These are phyloP conservation scores for Chinchilla lanigera DNA, from an alignment of 2,113 vertebrate species.

Conservation along the genomic window DNA sequence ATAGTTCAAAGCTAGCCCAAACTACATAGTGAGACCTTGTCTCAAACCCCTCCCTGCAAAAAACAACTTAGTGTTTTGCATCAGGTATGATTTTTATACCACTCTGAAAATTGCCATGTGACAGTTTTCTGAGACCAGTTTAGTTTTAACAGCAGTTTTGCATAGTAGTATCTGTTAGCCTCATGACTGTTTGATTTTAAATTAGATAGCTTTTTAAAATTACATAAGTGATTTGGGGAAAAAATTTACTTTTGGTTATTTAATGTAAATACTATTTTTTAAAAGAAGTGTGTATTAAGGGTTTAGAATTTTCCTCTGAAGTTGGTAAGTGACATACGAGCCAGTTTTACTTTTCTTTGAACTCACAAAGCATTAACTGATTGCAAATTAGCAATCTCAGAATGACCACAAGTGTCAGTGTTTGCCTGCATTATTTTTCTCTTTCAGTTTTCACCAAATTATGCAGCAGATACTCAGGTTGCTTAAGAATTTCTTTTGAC, in stretches of 20 bases:
- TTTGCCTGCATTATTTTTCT: constrained; percentile 78
- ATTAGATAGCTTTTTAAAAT: constrained; percentile 2
- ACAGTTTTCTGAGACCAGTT: not conserved
- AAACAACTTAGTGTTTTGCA: not conserved
- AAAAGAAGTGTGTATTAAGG: not conserved
- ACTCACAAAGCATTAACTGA: not conserved
- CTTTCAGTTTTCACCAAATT: constrained; percentile 48
- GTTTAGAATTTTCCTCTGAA: constrained; percentile 27
- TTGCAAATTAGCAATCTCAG: constrained; percentile 78
- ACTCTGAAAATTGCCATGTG: constrained; percentile 12
- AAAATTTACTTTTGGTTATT: not conserved
- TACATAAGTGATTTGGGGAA: not conserved
- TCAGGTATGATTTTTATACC: not conserved
- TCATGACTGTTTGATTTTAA: constrained; percentile 15
- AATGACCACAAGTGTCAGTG: constrained; percentile 86
- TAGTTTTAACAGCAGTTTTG: not conserved
- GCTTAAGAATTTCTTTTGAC: not conserved
- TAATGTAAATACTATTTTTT: constrained; percentile 32
- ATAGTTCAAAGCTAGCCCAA: not conserved
- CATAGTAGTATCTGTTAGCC: constrained; percentile 23
- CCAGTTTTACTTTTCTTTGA: not conserved
- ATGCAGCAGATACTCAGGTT: not conserved
- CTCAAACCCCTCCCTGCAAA: not conserved
- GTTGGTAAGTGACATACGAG: not conserved
- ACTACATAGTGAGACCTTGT: not conserved